These are phyloP conservation scores for Ostrea denselamellosa DNA, from an alignment of 1,140 invertebrate genomes.

Conservation along the genomic window DNA sequence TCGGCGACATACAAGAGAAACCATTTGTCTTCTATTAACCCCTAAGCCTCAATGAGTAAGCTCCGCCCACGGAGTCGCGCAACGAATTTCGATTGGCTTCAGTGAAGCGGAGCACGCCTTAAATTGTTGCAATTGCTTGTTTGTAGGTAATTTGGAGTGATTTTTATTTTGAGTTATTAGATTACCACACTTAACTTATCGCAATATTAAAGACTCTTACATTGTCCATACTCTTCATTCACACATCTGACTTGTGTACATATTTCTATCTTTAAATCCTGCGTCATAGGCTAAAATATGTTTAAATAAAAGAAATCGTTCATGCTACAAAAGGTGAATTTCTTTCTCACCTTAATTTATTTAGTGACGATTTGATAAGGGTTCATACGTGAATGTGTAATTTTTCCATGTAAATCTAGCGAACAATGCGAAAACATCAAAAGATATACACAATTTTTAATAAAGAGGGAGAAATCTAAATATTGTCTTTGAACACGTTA, in stretches of 20 bases:
- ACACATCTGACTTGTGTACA: neutral
- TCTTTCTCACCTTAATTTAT: slow-evolving; percentile 22
- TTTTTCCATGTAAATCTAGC: neutral
- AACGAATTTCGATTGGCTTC: slow-evolving; percentile 36
- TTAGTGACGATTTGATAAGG: neutral
- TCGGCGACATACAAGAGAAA: slow-evolving; percentile 34
- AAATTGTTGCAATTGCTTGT: slow-evolving; percentile 33
- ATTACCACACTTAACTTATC: slow-evolving; percentile 28
- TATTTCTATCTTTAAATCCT: slow-evolving; percentile 21
- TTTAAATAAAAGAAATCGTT: neutral
- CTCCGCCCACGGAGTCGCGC: neutral
- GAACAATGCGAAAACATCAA: slow-evolving; percentile 3
- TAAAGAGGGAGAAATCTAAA: neutral
- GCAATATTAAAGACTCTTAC: neutral
- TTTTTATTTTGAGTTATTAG: slow-evolving; percentile 30
- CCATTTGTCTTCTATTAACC: slow-evolving; percentile 37
- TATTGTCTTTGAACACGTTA: slow-evolving; percentile 18
- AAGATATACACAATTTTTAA: neutral
- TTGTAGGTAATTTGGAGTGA: slow-evolving; percentile 30
- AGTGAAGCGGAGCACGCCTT: slow-evolving; percentile 22
- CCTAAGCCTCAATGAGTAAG: slow-evolving; percentile 31
- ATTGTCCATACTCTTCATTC: slow-evolving; percentile 9
- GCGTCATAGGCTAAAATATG: neutral
- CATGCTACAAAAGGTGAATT: neutral
- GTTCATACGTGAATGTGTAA: neutral